These are phyloP conservation scores for Lasioglossum lativentre DNA, from an alignment of 2,888 invertebrate genomes.

Conservation along the genomic window DNA sequence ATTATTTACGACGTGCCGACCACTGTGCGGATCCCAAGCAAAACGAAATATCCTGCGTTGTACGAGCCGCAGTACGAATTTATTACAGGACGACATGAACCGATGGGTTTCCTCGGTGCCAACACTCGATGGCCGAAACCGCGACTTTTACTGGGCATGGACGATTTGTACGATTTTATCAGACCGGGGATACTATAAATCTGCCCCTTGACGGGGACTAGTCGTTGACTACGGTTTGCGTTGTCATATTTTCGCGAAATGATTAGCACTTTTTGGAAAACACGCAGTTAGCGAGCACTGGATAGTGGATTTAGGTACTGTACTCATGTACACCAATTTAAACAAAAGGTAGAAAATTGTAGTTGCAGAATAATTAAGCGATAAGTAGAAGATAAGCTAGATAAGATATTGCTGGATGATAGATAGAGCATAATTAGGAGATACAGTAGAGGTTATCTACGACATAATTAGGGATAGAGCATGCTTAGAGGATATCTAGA, in stretches of 20 bases:
- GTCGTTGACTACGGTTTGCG: background rate
- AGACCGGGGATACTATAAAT: background rate
- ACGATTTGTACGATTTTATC: conserved; percentile 9
- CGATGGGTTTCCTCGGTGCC: conserved; percentile 43
- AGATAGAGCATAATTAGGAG: background rate
- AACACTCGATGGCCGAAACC: conserved; percentile 28
- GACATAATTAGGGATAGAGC: background rate
- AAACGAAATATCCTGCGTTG: background rate
- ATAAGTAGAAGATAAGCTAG: background rate
- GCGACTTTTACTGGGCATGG: conserved; percentile 17
- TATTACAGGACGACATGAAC: conserved; percentile 41
- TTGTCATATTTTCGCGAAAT: background rate
- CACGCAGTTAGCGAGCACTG: background rate
- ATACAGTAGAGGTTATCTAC: background rate
- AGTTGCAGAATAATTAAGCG: background rate
- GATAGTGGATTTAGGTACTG: background rate
- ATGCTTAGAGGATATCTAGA: background rate
- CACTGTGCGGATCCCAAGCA: conserved; percentile 56
- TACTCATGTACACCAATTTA: too few relatives aligned
- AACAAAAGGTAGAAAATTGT: background rate
- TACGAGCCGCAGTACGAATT: conserved; percentile 22
- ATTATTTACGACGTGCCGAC: conserved; percentile 74
- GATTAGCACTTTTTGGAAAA: background rate
- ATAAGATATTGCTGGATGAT: background rate
- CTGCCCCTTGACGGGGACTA: background rate